Evolutionary conservation across 2,888 invertebrate species (phyloP).

Genomic region (Ochropleura leucogaster): DNA sequence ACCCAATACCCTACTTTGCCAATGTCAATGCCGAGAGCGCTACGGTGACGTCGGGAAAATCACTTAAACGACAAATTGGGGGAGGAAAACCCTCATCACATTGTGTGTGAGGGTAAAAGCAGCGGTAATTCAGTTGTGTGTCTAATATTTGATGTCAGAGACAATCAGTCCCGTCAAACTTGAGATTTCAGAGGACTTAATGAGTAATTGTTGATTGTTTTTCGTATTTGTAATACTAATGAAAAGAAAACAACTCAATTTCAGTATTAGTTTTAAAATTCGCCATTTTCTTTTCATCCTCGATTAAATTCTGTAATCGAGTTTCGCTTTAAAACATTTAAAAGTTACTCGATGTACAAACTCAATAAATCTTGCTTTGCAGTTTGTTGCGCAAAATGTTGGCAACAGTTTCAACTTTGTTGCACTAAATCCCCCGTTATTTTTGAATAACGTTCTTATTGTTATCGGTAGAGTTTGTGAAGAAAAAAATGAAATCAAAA

Average conservation of each 20-base stretch:
- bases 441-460: slow-evolving; percentile 69
- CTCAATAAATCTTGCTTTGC: slow-evolving; percentile 52
- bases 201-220: slow-evolving; percentile 15
- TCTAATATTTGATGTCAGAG: slow-evolving; percentile 38
- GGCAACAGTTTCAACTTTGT: slow-evolving; percentile 47
- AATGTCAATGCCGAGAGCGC: slow-evolving; percentile 68
- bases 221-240: slow-evolving; percentile 4
- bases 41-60: slow-evolving; percentile 54
- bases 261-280: slow-evolving; percentile 23
- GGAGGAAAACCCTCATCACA: slow-evolving; percentile 61
- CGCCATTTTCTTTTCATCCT: slow-evolving; percentile 27
- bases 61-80: slow-evolving; percentile 57
- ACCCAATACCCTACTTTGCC: slow-evolving; percentile 58
- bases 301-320: slow-evolving; percentile 45
- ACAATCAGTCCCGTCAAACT: slow-evolving; percentile 14
- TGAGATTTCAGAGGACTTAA: slow-evolving; percentile 23
- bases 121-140: slow-evolving; percentile 54
- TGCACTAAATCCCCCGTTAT: slow-evolving; percentile 62
- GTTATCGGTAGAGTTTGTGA: slow-evolving; percentile 58
- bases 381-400: slow-evolving; percentile 56
- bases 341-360: slow-evolving; percentile 46
- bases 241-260: slow-evolving; percentile 10
- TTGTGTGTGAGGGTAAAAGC: slow-evolving; percentile 61
- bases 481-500: slow-evolving; percentile 78
- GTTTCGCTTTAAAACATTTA: slow-evolving; percentile 49